Conservation (phyloP, 1,140 invertebrate genomes). For the Drosophila pandora region DNA sequence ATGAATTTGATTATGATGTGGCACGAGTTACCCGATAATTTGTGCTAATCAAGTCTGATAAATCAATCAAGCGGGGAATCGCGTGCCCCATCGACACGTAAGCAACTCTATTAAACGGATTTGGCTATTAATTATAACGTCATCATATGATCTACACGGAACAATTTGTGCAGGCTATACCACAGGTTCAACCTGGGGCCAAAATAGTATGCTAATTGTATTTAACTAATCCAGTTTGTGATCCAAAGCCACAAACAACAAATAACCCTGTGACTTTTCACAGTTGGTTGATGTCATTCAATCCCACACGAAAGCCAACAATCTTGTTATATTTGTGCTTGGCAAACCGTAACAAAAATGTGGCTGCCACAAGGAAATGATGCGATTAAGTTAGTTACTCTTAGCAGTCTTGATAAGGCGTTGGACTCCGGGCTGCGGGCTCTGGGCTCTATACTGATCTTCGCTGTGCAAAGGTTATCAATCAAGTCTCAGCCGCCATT, state of each 20-base stretch:
- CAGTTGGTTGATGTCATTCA: slow-evolving; percentile 49
- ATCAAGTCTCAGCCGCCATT: slow-evolving; percentile 19
- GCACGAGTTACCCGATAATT: slow-evolving; percentile 29
- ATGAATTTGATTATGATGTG: slow-evolving; percentile 41
- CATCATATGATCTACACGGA: slow-evolving; percentile 24
- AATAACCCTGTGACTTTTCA: slow-evolving; percentile 29
- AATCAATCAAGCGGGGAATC: slow-evolving; percentile 31
- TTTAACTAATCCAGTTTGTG: slow-evolving; percentile 4
- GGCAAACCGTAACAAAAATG: slow-evolving; percentile 34
- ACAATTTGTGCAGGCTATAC: not conserved
- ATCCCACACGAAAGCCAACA: slow-evolving; percentile 30
- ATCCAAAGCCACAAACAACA: not conserved
- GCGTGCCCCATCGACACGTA: slow-evolving; percentile 15
- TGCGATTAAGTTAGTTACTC: slow-evolving; percentile 24
- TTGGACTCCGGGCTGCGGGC: too few species aligned
- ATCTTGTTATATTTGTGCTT: slow-evolving; percentile 37
- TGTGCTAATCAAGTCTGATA: slow-evolving; percentile 46
- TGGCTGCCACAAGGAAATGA: not conserved
- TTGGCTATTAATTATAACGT: not conserved
- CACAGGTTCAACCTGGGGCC: not conserved
- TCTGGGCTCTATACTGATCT: slow-evolving; percentile 2
- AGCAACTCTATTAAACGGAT: slow-evolving; percentile 20
- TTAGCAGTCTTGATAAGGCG: slow-evolving; percentile 25
- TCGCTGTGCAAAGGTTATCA: slow-evolving; percentile 24
- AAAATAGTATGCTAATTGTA: slow-evolving; percentile 16